Conservation (phyloP, 2,113 vertebrate species). For the Pteronura brasiliensis region DNA sequence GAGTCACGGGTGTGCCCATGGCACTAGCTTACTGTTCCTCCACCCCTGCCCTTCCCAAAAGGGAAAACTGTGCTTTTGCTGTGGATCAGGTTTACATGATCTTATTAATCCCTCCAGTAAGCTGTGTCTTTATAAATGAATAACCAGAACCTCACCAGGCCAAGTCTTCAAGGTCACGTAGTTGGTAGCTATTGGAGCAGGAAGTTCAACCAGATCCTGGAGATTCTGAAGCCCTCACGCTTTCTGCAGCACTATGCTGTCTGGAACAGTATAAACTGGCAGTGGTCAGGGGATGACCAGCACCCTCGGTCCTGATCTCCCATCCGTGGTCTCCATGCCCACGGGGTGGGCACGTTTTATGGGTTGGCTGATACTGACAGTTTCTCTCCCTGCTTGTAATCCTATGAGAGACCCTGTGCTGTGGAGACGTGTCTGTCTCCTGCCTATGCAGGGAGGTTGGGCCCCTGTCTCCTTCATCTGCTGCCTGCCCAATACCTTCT, state of each 20-base stretch:
- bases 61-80: background rate
- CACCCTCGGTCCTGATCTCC: background rate
- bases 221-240: background rate
- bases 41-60: background rate
- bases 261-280: background rate
- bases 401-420: background rate
- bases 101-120: no score
- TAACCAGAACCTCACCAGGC: background rate
- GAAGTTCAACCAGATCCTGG: background rate
- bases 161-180: background rate
- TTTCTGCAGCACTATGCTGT: background rate
- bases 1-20: accelerated
- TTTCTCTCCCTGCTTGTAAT: background rate
- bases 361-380: background rate
- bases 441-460: background rate
- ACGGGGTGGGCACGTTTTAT: accelerated
- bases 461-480: no score
- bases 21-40: background rate
- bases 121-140: background rate
- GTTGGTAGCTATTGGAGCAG: background rate
- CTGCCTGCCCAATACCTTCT: background rate
- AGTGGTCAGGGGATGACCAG: no score
- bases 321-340: background rate
- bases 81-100: background rate
- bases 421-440: background rate